Evolutionary conservation across 2,797 vertebrate species (phyloP), one percentile per base, ranked within the genome.

Genomic region (Gymnodraco acuticeps): DNA sequence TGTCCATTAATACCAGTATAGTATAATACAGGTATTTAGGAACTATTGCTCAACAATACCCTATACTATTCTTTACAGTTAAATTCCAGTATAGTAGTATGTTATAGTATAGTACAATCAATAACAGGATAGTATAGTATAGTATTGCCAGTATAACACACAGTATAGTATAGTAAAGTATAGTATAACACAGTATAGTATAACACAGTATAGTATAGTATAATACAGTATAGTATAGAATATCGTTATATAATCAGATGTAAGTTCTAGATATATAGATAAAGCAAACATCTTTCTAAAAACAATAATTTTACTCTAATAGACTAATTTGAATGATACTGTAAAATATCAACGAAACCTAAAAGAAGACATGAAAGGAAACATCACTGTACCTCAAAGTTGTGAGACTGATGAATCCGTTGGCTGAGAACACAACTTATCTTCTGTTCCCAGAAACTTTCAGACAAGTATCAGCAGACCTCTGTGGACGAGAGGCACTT

Each of bases 351-450:
- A 60, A 3, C 31, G 13, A 33, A 50, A 74, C 13, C 19, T 20
- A 7, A 43, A 75, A 51, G 52, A 19, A 58, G 9, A 46, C 17
- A 46, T 0, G 0, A 56, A 58, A 42, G 16, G 15, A 52, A 59
- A 54, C 31, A 67, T 79, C 45, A 70, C 75, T 56, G 9, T 89
- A 90, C 88, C 86, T 88, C 46, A 48, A 71, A 55, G 64, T 75
- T 73, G 60, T 52, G 31, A 52, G n/a, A 5, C 45, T 48, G 61
- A 47, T 56, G 48, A 65, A 47, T 53, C 48, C 53, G 5, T 64
- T 38, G 6, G 41, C 58, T 45, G 10, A 70, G 48, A 69, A 64
- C 64, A 33, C 33, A 61, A 58, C 41, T 54, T 27, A 38, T 72
- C 70, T 50, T 70, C 60, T 46, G 53, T 54, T 68, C 27, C 14